Conservation (phyloP, 2,113 vertebrate genomes). For the Piaya cayana region DNA sequence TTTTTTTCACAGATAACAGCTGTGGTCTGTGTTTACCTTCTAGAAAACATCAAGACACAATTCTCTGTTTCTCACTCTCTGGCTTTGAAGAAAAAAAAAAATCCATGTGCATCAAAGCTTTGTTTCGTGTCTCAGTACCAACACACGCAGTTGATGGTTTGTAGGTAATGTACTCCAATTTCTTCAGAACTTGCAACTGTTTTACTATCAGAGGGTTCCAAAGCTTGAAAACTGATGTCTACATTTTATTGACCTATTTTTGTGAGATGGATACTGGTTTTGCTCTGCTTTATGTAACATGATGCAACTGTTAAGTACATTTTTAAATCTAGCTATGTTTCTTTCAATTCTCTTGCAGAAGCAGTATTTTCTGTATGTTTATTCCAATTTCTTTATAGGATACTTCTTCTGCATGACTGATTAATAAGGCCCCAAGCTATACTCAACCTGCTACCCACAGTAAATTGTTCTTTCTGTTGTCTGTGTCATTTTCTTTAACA, state of each 20-base stretch:
- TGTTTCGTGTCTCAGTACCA: neutral
- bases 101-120: neutral
- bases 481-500: conserved; percentile 56
- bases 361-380: neutral
- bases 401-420: conserved; percentile 39
- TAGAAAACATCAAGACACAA: neutral
- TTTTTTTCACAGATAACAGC: neutral
- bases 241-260: neutral
- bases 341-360: neutral
- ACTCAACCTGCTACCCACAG: conserved; percentile 51
- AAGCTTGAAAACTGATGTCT: neutral
- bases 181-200: neutral
- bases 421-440: conserved; percentile 36
- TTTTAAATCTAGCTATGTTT: neutral
- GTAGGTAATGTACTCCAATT: accelerated
- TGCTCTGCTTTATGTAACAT: neutral
- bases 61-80: neutral
- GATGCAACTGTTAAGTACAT: neutral
- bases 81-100: neutral
- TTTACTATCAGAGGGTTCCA: neutral
- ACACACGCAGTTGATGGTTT: accelerated
- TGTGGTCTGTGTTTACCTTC: neutral
- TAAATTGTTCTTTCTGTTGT: conserved; percentile 40
- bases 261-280: neutral
- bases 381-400: neutral